Evolutionary conservation across 2,888 invertebrate species (phyloP).

Genomic region (Hypomecis punctinalis): DNA sequence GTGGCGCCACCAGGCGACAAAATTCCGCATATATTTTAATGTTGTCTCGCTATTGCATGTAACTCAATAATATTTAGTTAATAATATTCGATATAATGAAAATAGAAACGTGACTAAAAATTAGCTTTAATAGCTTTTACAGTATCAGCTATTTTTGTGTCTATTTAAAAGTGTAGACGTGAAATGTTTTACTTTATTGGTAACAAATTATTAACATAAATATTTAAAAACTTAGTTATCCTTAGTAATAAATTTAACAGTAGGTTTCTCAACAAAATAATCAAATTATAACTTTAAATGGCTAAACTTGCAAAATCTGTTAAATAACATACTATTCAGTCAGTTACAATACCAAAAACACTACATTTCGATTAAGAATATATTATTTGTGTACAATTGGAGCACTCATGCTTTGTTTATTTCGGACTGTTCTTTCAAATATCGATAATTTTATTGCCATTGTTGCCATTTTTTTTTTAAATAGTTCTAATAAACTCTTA

Average conservation of each 20-base stretch:
- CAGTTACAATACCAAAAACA: conserved; percentile 21
- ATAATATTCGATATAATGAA: too few relatives aligned
- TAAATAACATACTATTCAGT: conserved; percentile 27
- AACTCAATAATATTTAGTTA: not conserved
- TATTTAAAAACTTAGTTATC: not conserved
- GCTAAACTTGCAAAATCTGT: conserved; percentile 15
- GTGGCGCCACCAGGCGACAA: conserved; percentile 5
- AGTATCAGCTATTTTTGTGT: too few relatives aligned
- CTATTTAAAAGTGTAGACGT: too few relatives aligned
- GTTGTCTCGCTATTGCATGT: not conserved
- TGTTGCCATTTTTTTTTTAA: too few relatives aligned
- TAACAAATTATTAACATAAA: too few relatives aligned
- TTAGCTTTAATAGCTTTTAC: too few relatives aligned
- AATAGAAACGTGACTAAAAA: too few relatives aligned
- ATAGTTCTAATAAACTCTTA: too few relatives aligned
- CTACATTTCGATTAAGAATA: conserved; percentile 13
- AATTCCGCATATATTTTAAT: not conserved
- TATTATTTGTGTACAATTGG: conserved; percentile 9
- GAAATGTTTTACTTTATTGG: too few relatives aligned
- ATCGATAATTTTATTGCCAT: too few relatives aligned
- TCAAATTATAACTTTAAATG: not conserved
- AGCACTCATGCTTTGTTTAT: not conserved
- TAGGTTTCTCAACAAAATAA: conserved; percentile 4
- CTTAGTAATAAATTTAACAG: not conserved
- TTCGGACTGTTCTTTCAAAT: too few relatives aligned